Conservation (phyloP, 2,113 vertebrate species). For the Butastur rufipennis region DNA sequence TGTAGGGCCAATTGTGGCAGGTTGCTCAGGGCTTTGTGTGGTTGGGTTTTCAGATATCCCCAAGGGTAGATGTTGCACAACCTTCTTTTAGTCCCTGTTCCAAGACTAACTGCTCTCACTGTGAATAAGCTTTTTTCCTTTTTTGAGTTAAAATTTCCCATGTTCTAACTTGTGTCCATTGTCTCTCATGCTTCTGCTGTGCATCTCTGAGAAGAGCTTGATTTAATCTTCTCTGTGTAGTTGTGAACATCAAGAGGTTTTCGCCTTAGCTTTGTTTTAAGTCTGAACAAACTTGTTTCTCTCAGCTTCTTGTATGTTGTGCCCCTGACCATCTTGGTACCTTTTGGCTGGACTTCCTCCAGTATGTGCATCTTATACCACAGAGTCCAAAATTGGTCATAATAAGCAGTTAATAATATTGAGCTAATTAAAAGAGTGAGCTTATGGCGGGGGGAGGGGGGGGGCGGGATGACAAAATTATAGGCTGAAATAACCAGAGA, state of each 20-base stretch:
- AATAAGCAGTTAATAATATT: not conserved
- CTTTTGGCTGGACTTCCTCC: not conserved
- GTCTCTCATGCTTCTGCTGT: not conserved
- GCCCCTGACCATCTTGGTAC: not conserved
- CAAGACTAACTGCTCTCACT: not conserved
- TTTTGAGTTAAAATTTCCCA: not conserved
- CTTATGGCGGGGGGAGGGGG: not conserved
- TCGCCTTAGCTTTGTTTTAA: not conserved
- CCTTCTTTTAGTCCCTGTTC: not conserved
- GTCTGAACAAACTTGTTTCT: not conserved
- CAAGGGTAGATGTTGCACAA: not conserved
- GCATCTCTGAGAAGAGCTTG: fast-evolving
- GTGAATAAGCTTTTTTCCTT: not conserved
- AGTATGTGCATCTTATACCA: not conserved
- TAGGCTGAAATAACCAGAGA: not conserved
- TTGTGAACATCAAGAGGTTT: not conserved
- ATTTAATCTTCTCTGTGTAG: not conserved
- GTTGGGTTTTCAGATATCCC: not conserved
- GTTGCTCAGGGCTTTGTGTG: not conserved
- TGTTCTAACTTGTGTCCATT: fast-evolving
- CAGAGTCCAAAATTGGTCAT: not conserved
- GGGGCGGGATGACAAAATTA: not conserved
- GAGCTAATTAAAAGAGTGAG: not conserved
- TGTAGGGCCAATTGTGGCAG: not conserved
- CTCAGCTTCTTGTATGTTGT: not conserved